Evolutionary conservation across 2,113 vertebrate genomes (phyloP).

Genomic region (Acrocephalus arundinaceus): DNA sequence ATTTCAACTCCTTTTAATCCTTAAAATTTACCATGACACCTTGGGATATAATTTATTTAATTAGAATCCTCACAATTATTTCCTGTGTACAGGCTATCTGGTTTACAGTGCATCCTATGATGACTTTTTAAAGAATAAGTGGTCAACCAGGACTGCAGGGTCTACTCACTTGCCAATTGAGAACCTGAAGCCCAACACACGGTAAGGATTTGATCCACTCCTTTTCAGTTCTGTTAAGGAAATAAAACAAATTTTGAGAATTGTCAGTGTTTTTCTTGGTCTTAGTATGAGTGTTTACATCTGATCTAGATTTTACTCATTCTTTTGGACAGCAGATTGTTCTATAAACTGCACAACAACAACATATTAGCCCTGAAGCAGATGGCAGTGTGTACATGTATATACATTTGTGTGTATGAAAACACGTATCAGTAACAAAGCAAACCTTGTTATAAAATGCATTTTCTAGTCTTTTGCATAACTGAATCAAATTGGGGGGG

Average conservation of each 20-base stretch:
- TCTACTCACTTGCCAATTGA: slow-evolving; percentile 90
- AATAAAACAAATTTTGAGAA: neutral
- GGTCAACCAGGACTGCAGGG: slow-evolving; percentile 83
- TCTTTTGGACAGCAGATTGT: neutral
- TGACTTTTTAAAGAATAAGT: slow-evolving; percentile 92
- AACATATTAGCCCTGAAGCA: neutral
- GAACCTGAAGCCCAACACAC: slow-evolving; percentile 97
- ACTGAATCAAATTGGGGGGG: neutral
- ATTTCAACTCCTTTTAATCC: neutral
- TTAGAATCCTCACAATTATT: neutral
- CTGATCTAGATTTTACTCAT: neutral
- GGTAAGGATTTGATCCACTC: slow-evolving; percentile 69
- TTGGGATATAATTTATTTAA: neutral
- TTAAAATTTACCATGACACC: neutral
- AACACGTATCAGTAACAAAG: neutral
- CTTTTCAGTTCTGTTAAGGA: neutral
- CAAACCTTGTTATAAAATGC: neutral
- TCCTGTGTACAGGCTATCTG: slow-evolving; percentile 83
- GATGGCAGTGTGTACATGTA: neutral
- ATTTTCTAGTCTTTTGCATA: neutral
- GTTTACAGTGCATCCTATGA: slow-evolving; percentile 97
- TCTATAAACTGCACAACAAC: neutral
- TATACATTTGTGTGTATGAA: neutral
- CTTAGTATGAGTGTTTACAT: neutral
- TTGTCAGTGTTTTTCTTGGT: neutral